Percentiles rank a stretch among this genome's conserved stretches.
These are phyloP conservation scores for Gallinago paraguaiae DNA, from an alignment of 2,113 vertebrate genomes.

Conservation along the genomic window DNA sequence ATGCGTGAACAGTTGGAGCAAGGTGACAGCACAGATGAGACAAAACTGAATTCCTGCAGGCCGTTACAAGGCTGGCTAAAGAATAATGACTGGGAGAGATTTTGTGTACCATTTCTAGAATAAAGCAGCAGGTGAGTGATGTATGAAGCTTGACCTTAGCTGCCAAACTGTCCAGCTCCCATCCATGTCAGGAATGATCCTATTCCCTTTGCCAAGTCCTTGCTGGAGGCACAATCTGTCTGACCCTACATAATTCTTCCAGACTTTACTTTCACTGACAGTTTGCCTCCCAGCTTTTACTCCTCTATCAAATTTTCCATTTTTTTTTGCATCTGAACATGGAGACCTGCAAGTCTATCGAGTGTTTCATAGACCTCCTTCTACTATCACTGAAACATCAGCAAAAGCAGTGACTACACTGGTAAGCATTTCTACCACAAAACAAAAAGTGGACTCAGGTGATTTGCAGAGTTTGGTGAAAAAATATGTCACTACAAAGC, in stretches of 20 bases:
- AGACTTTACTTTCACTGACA: not conserved
- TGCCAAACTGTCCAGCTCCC: not conserved
- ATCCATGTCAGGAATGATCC: not conserved
- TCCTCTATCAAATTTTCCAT: not conserved
- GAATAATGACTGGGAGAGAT: not conserved
- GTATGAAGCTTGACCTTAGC: not conserved
- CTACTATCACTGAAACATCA: not conserved
- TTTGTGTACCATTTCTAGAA: not conserved
- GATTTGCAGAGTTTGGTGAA: not conserved
- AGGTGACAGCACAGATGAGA: not conserved
- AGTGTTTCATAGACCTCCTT: not conserved
- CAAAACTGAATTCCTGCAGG: not conserved
- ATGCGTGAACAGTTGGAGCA: not conserved
- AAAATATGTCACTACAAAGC: not conserved
- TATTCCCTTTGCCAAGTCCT: slow-evolving; percentile 4
- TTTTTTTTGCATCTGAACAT: not conserved
- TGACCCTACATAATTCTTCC: not conserved
- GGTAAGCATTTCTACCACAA: not conserved
- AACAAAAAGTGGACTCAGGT: not conserved
- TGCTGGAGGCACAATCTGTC: not conserved
- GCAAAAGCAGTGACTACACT: not conserved
- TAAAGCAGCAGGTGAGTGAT: not conserved
- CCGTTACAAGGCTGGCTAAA: not conserved
- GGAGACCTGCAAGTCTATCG: not conserved
- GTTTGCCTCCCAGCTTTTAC: not conserved